Conservation (phyloP, 1,140 invertebrate species). For the Hycleus phaleratus region DNA sequence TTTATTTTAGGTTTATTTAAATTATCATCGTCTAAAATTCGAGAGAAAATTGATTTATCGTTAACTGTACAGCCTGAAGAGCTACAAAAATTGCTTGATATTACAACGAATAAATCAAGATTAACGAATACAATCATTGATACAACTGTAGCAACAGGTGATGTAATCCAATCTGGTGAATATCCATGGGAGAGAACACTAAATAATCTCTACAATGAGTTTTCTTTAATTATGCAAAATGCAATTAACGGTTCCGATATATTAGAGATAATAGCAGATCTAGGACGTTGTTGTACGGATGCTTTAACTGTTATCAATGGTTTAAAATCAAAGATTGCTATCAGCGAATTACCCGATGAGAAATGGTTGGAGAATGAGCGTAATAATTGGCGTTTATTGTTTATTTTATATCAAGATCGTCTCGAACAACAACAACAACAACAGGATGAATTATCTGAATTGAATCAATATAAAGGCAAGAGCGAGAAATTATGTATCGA, state of each 20-base stretch:
- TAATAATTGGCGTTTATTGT: slow-evolving; percentile 79
- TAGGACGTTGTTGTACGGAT: slow-evolving; percentile 49
- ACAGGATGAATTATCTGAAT: slow-evolving; percentile 5
- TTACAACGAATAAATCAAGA: slow-evolving; percentile 1
- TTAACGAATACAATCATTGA: slow-evolving; percentile 6
- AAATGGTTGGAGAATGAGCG: slow-evolving; percentile 68
- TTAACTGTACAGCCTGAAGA: slow-evolving; percentile 36
- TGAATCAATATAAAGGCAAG: slow-evolving; percentile 28
- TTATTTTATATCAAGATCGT: slow-evolving; percentile 72
- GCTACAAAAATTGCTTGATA: slow-evolving; percentile 30
- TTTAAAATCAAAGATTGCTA: slow-evolving; percentile 39
- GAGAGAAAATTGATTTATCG: slow-evolving; percentile 24
- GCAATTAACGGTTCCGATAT: slow-evolving; percentile 46
- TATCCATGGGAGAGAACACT: slow-evolving; percentile 45
- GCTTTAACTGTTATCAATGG: slow-evolving; percentile 44
- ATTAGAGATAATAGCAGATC: slow-evolving; percentile 50
- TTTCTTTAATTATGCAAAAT: slow-evolving; percentile 50
- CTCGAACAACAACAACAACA: slow-evolving; percentile 40
- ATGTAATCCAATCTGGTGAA: slow-evolving; percentile 40
- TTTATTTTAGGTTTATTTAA: slow-evolving; percentile 11
- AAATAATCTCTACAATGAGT: slow-evolving; percentile 50
- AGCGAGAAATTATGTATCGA: slow-evolving; percentile 59
- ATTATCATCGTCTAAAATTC: slow-evolving; percentile 1
- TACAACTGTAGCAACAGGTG: slow-evolving; percentile 38
- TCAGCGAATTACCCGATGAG: slow-evolving; percentile 43